Evolutionary conservation across 2,113 vertebrate species (phyloP).

Genomic region (Rhombomys opimus): DNA sequence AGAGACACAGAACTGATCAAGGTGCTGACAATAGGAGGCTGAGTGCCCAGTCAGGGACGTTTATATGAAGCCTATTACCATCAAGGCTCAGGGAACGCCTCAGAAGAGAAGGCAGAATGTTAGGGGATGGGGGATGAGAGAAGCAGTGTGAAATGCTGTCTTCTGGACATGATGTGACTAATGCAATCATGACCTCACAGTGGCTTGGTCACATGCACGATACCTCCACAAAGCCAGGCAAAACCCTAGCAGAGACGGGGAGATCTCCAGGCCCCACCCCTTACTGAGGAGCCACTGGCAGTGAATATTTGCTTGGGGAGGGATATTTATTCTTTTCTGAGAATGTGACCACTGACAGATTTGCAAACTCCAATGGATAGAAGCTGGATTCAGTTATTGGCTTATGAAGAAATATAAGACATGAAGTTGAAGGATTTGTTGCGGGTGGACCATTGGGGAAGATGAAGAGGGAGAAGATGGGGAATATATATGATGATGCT

Average conservation of each 20-base stretch:
- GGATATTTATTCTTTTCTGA: neutral
- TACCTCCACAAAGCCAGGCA: neutral
- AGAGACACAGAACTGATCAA: neutral
- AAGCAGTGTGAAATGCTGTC: neutral
- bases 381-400: neutral
- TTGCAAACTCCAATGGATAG: neutral
- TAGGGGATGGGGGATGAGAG: neutral
- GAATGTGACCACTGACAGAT: neutral
- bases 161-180: neutral
- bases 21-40: neutral
- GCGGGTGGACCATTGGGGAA: neutral
- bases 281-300: neutral
- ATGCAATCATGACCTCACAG: neutral
- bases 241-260: neutral
- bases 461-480: neutral
- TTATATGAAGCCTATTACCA: neutral
- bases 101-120: neutral
- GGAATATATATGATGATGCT: neutral
- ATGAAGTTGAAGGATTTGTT: neutral
- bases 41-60: neutral
- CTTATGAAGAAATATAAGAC: neutral
- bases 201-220: neutral
- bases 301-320: neutral
- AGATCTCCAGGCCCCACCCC: neutral
- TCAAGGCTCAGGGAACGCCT: neutral